phyloP scores from a whole-genome alignment of 2,888 invertebrate genomes.

The Calameuta filiformis region DNA sequence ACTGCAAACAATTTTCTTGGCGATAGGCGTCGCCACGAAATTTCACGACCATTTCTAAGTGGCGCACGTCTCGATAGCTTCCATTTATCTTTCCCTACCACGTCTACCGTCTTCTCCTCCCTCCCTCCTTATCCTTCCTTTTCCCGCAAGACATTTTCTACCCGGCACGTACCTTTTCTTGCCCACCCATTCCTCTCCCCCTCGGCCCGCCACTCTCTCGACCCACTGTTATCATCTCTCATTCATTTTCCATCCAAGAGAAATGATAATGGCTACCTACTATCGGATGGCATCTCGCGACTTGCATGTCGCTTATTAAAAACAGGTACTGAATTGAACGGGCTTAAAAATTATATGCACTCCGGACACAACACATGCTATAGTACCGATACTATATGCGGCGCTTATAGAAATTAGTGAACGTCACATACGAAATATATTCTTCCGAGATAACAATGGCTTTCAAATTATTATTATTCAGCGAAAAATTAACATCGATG shows the following conservation, averaged over 20 bases:
- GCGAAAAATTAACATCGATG: background rate
- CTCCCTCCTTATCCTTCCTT: background rate
- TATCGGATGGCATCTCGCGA: constrained; percentile 20
- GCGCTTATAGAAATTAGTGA: background rate
- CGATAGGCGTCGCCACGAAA: constrained; percentile 10
- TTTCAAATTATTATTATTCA: background rate
- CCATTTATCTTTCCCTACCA: constrained; percentile 4
- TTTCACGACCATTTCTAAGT: constrained; percentile 18
- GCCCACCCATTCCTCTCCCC: background rate
- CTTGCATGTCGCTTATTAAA: constrained; percentile 20
- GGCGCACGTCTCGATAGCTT: constrained; percentile 18
- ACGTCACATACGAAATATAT: background rate
- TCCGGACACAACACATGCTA: background rate
- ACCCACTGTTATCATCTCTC: background rate
- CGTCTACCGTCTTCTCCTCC: background rate
- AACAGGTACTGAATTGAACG: background rate
- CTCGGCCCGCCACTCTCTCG: background rate
- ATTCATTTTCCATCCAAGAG: constrained; percentile 3
- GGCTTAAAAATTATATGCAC: background rate
- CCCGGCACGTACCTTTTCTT: background rate
- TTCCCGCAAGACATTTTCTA: background rate
- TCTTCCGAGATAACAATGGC: background rate
- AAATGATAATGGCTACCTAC: constrained; percentile 14
- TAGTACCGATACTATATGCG: background rate
- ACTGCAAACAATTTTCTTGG: constrained; percentile 12